Percentiles rank a stretch among this genome's conserved stretches.
Evolutionary conservation across 2,888 invertebrate species (phyloP).

Genomic region (Himalopsyche japonica): DNA sequence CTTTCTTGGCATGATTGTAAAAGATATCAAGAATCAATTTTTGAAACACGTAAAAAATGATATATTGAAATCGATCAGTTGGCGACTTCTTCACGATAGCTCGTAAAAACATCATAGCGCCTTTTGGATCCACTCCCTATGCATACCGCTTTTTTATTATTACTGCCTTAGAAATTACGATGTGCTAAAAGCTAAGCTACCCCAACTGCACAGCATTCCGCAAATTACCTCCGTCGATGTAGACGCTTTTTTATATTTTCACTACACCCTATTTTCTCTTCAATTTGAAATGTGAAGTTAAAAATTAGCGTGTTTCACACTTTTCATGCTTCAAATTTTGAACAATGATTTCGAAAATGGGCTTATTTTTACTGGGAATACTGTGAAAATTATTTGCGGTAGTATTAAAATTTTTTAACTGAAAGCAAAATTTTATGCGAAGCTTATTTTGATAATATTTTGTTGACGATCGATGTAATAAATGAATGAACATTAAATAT

Average conservation of each 20-base stretch:
- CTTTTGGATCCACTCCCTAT: neutral
- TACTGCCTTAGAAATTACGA: constrained; percentile 30
- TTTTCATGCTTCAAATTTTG: neutral
- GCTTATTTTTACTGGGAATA: neutral
- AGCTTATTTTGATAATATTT: neutral
- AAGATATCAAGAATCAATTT: neutral
- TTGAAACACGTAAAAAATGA: neutral
- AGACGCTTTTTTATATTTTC: neutral
- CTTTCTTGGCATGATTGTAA: neutral
- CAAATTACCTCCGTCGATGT: constrained; percentile 27
- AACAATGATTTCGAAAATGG: neutral
- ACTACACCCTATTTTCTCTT: neutral
- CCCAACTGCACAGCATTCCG: constrained; percentile 19
- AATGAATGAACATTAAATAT: neutral
- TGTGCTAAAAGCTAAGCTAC: constrained; percentile 34
- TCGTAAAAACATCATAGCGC: neutral
- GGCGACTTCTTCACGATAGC: neutral
- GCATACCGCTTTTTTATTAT: constrained; percentile 9
- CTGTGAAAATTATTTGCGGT: neutral
- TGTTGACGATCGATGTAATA: neutral
- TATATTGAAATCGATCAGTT: neutral
- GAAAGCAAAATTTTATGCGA: neutral
- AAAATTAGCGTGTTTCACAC: neutral
- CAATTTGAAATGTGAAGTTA: neutral
- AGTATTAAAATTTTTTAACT: neutral